Percentiles rank a stretch among this genome's conserved stretches.
These are phyloP conservation scores for Yoshiicerus persimilis DNA, from an alignment of 1,140 invertebrate species.

Conservation along the genomic window DNA sequence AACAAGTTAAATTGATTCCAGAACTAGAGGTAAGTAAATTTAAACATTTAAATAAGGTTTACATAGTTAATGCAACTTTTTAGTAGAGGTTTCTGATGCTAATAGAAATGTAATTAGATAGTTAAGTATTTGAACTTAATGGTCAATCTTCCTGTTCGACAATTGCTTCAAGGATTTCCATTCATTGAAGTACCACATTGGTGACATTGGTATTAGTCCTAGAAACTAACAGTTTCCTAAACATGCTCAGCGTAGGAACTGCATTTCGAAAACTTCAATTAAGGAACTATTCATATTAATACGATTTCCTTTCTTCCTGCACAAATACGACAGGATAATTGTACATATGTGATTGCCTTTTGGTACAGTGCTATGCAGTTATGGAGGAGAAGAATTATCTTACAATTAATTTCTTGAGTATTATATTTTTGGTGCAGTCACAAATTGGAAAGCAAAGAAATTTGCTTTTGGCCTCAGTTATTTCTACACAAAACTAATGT, in stretches of 20 bases:
- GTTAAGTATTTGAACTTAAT: not conserved
- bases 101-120: too few species aligned
- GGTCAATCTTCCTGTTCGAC: not conserved
- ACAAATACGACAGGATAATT: not conserved
- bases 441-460: not conserved
- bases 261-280: not conserved
- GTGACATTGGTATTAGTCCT: not conserved
- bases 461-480: too few species aligned
- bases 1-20: constrained; percentile 81
- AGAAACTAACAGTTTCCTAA: not conserved
- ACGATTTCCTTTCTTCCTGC: not conserved
- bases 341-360: too few species aligned
- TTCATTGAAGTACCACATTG: too few species aligned
- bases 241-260: not conserved
- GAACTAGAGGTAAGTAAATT: constrained; percentile 66
- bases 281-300: not conserved
- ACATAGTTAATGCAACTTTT: too few species aligned
- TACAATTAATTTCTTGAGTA: not conserved
- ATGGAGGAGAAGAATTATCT: not conserved
- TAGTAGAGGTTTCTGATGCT: too few species aligned
- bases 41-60: not conserved
- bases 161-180: not conserved
- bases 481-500: too few species aligned
- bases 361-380: too few species aligned
- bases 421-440: not conserved